A percentile compares a stretch with the other conserved stretches of the same genome.
These are phyloP conservation scores for Hypotaenidia philippensis DNA, from an alignment of 2,797 vertebrate species.

Conservation along the genomic window DNA sequence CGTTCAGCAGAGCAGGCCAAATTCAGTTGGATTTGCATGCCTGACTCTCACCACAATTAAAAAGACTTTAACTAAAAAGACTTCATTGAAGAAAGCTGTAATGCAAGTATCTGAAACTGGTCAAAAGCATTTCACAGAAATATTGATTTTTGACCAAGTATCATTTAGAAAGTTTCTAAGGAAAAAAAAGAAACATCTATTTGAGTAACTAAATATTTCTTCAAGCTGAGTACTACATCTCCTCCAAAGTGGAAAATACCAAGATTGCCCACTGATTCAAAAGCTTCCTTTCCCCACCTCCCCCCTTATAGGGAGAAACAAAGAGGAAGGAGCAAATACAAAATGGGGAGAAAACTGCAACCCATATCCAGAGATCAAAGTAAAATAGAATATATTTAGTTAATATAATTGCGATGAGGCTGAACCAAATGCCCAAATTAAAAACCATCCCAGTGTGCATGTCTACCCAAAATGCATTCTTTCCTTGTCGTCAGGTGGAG, in stretches of 20 bases:
- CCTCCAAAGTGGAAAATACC: background rate
- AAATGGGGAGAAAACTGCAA: background rate
- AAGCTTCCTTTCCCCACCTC: background rate
- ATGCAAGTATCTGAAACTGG: background rate
- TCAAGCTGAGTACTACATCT: background rate
- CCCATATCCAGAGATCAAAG: background rate
- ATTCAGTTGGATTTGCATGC: background rate
- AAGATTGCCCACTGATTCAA: background rate
- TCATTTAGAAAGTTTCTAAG: background rate
- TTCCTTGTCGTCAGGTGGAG: background rate
- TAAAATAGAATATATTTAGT: accelerated
- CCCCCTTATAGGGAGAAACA: background rate
- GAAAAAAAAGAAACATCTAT: background rate
- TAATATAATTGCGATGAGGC: background rate
- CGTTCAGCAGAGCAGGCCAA: background rate
- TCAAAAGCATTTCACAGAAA: background rate
- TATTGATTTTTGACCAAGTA: background rate
- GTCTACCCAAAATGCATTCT: background rate
- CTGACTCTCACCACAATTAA: background rate
- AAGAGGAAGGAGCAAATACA: background rate
- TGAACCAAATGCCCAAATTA: background rate
- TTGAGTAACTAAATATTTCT: background rate
- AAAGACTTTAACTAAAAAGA: background rate
- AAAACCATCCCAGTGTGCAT: background rate
- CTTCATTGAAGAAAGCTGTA: background rate